phyloP scores from a whole-genome alignment of 2,797 vertebrate species.

The Chanos chanos region DNA sequence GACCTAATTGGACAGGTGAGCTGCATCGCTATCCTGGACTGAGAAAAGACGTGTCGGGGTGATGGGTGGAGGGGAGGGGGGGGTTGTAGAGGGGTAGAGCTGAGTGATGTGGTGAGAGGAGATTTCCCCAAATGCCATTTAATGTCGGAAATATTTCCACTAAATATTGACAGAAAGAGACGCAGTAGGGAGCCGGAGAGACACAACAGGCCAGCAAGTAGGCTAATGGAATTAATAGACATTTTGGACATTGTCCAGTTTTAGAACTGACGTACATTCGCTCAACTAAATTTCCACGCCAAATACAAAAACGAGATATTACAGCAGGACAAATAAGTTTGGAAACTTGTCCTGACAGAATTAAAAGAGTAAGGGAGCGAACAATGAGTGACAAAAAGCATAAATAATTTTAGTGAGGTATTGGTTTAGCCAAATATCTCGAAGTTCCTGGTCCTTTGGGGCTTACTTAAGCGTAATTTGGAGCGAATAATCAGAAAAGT shows the following conservation, averaged over 20 bases:
- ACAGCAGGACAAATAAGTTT: too few species aligned
- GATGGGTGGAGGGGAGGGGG: conserved; percentile 22
- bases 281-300: background rate
- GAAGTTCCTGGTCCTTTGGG: too few species aligned
- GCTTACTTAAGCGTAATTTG: too few species aligned
- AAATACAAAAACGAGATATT: conserved; percentile 20
- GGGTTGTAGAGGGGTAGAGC: conserved; percentile 30
- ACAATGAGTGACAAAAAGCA: too few species aligned
- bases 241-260: conserved; percentile 26
- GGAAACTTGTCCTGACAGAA: too few species aligned
- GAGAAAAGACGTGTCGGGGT: conserved; percentile 32
- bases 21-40: conserved; percentile 20
- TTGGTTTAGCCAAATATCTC: too few species aligned
- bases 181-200: conserved; percentile 45
- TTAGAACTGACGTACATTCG: background rate
- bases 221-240: conserved; percentile 47
- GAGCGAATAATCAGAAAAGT: too few species aligned
- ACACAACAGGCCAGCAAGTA: conserved; percentile 22
- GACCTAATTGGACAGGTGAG: conserved; percentile 44
- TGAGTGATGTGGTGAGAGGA: conserved; percentile 50
- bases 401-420: too few species aligned
- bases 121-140: conserved; percentile 68
- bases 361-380: too few species aligned
- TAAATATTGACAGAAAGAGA: conserved; percentile 59
- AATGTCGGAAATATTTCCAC: conserved; percentile 68